Base-by-base conservation (phyloP, 2,888 invertebrate genomes). In the Ormyrus labotus region DNA sequence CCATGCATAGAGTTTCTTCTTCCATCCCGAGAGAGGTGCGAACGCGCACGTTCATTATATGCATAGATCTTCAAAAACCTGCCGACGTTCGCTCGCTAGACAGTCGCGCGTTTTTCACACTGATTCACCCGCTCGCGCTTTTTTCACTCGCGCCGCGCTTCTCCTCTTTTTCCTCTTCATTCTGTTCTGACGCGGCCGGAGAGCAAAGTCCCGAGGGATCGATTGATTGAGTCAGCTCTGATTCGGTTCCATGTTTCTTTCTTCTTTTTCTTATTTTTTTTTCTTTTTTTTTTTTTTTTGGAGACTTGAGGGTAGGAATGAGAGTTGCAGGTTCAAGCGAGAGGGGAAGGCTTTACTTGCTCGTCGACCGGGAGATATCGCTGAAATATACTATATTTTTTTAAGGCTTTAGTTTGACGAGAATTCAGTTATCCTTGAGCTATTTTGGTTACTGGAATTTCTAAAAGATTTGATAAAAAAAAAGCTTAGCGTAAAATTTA, bases 401-500 rank as follows among this genome's bases (percentile, higher is more conserved):
- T 71, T 51, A 61, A 34, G 34, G 34, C 34, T 34, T 34, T 34
- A 34, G 34, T 34, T 34, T 34, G 34, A 34, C 34, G 34, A 34
- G 34, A 34, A 34, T 34, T 34, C 34, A 34, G 34, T 34, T 34
- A 34, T 34, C 34, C 34, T 34, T 34, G 4, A 34, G 34, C 34
- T 34, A 34, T 34, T 34, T 63, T 63, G 10, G 6, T 47, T 63
- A 13, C 10, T 47, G n/a, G 8, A 19, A 13, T 48, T 55, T 47
- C 45, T 73, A 55, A 53, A 73, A 63, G 0, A 63, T 47, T 70
- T 57, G 63, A 58, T 60, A 47, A 13, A 55, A 13, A 13, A 13
- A 69, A 65, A 58, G 9, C 8, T 70, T 48, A 72, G 61, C 11
- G 19, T 68, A 76, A 19, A 58, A 58, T 81, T 79, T 77, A 73